Evolutionary conservation across 2,888 invertebrate species (phyloP).

Genomic region (Tridacna gigas): DNA sequence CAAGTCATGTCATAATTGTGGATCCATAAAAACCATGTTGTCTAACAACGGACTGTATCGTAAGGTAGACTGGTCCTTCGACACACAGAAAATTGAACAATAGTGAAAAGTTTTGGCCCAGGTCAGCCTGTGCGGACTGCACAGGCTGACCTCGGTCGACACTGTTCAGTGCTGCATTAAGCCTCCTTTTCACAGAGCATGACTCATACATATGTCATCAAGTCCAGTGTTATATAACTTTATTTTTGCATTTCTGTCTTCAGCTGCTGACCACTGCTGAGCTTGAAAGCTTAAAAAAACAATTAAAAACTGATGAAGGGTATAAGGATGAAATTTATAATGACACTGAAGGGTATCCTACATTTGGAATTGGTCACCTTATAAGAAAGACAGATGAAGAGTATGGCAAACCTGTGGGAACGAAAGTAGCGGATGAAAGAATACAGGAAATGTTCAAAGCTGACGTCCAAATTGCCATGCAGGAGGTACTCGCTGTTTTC

Average conservation of each 20-base stretch:
- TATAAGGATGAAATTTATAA: constrained; percentile 17
- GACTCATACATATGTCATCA: too few species aligned
- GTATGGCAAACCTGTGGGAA: constrained; percentile 22
- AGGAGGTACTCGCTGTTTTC: neutral
- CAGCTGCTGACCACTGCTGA: neutral
- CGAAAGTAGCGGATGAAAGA: constrained; percentile 12
- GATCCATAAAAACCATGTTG: too few species aligned
- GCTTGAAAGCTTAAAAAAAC: constrained; percentile 7
- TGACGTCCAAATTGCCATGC: constrained; percentile 4
- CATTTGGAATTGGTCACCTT: constrained; percentile 45
- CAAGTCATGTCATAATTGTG: too few species aligned
- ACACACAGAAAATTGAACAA: too few species aligned
- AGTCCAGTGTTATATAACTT: too few species aligned
- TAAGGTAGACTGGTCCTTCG: too few species aligned
- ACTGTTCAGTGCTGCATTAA: neutral
- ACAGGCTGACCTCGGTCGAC: neutral
- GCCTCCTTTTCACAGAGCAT: too few species aligned
- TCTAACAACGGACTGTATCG: too few species aligned
- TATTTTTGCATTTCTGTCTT: too few species aligned
- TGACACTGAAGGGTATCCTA: constrained; percentile 2
- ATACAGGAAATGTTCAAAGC: constrained; percentile 15
- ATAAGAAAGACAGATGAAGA: constrained; percentile 25
- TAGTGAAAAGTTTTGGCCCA: neutral
- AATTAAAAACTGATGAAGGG: constrained; percentile 34
- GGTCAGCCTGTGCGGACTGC: neutral